Percentiles rank a stretch among this genome's conserved stretches.
These are phyloP conservation scores for Cepaea nemoralis DNA, from an alignment of 1,140 invertebrate genomes.

Conservation along the genomic window DNA sequence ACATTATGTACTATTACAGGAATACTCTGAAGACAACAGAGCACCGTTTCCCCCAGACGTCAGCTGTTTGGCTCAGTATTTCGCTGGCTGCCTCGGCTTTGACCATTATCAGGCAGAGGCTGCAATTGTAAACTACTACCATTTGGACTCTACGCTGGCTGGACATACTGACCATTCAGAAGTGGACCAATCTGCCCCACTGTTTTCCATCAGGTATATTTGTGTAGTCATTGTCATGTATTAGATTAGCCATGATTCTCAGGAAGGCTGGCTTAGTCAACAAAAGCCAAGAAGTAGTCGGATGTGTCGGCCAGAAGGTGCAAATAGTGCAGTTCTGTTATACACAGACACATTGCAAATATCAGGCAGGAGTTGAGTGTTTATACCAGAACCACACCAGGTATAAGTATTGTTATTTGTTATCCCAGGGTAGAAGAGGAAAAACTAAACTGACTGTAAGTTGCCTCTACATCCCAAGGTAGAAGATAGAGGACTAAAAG, in stretches of 20 bases:
- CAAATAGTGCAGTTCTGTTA: too few relatives aligned
- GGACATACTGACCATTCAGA: conserved; percentile 95
- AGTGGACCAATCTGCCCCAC: conserved; percentile 83
- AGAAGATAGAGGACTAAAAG: too few relatives aligned
- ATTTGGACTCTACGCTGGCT: conserved; percentile 88
- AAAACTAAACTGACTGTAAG: too few relatives aligned
- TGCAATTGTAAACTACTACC: conserved; percentile 94
- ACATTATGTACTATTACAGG: conserved; percentile 60
- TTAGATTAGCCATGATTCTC: background rate
- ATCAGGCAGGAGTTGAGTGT: too few relatives aligned
- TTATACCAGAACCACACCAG: too few relatives aligned
- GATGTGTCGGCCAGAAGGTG: too few relatives aligned
- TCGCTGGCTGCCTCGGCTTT: conserved; percentile 79
- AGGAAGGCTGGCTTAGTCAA: too few relatives aligned
- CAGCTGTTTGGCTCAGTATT: conserved; percentile 75
- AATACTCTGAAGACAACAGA: conserved; percentile 65
- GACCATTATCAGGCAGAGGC: conserved; percentile 84
- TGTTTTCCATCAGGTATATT: conserved; percentile 82
- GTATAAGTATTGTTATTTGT: too few relatives aligned
- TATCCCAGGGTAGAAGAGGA: too few relatives aligned
- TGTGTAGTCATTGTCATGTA: background rate
- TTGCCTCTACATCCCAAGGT: too few relatives aligned
- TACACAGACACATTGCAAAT: background rate
- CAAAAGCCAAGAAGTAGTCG: too few relatives aligned
- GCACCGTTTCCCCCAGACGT: conserved; percentile 82